Evolutionary conservation across 1,140 invertebrate species (phyloP), one percentile per base, ranked within the genome.

Genomic region (Zaprionus capensis): DNA sequence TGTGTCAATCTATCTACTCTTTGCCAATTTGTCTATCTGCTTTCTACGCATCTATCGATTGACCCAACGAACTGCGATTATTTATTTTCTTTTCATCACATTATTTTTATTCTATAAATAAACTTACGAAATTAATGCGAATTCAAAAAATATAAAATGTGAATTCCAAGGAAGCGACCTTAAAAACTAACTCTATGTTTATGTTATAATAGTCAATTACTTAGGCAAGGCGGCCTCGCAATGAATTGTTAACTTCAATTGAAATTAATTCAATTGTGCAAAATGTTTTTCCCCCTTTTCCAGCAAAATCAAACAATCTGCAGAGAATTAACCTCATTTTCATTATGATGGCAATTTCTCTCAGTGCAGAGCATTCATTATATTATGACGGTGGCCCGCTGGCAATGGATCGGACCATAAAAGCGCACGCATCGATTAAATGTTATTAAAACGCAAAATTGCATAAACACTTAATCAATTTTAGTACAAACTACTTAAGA

Each of bases 381-480:
- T 67, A 57, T 66, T 72, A 65, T 59, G 56, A 61, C 46, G 36
- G 15, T 67, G 41, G 36, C 71, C 64, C 57, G 41, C 41, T 64
- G 77, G 84, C 83, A 58, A 41, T 71, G 49, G 61, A 51, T 51
- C 46, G 53, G 53, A 71, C 28, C 61, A 69, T 75, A 44, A 44
- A n/a, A n/a, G 26, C 26, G 26, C 57, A 70, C 28, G 74, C 78
- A 69, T 83, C 83, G 84, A 88, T 87, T 87, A 87, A 81, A 67
- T 82, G 73, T 67, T 78, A 84, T 87, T 88, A 84, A 88, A 85
- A 61, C 49, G 56, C 44, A 41, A 72, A 87, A 88, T 87, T 83
- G 62, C 84, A 88, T 66, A 87, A 87, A 77, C 75, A 80, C 76
- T 82, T 81, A 80, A 83, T 87, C 71, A 78, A 80, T 87, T 78